Conservation (phyloP, 2,797 vertebrate species). For the Betta splendens region DNA sequence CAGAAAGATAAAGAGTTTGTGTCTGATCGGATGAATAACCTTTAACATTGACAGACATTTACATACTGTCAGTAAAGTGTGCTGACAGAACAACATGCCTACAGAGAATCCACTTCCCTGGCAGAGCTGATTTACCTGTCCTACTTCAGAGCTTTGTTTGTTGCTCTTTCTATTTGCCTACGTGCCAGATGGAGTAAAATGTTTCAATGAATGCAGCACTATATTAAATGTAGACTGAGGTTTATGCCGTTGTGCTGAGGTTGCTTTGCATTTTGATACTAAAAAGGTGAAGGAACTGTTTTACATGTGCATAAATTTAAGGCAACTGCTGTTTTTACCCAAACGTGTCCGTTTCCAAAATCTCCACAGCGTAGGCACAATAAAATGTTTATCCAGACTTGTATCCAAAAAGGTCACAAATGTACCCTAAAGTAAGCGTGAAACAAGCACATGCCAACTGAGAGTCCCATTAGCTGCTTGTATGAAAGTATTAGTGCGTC, state of each 20-base stretch:
- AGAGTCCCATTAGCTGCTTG: slow-evolving; percentile 27
- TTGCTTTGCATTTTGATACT: neutral
- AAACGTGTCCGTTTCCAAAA: neutral
- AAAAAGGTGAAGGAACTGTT: neutral
- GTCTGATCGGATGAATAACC: too few relatives aligned
- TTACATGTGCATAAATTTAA: too few relatives aligned
- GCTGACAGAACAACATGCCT: neutral
- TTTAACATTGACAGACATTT: too few relatives aligned
- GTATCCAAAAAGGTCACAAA: slow-evolving; percentile 3
- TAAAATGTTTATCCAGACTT: neutral
- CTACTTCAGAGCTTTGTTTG: slow-evolving; percentile 1
- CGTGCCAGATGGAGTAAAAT: neutral
- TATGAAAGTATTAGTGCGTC: slow-evolving; percentile 23
- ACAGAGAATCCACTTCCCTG: neutral
- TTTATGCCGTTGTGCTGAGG: neutral
- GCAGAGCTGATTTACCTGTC: too few relatives aligned
- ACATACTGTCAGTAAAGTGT: too few relatives aligned
- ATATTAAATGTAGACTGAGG: neutral
- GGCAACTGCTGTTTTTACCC: neutral
- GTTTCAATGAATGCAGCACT: neutral
- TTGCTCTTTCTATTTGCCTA: neutral
- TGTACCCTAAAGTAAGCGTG: slow-evolving; percentile 14
- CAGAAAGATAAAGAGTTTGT: too few relatives aligned
- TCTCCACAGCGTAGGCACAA: neutral
- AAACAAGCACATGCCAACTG: slow-evolving; percentile 47